These are phyloP conservation scores for Agriopis aurantiaria DNA, from an alignment of 2,888 invertebrate species.

Conservation along the genomic window DNA sequence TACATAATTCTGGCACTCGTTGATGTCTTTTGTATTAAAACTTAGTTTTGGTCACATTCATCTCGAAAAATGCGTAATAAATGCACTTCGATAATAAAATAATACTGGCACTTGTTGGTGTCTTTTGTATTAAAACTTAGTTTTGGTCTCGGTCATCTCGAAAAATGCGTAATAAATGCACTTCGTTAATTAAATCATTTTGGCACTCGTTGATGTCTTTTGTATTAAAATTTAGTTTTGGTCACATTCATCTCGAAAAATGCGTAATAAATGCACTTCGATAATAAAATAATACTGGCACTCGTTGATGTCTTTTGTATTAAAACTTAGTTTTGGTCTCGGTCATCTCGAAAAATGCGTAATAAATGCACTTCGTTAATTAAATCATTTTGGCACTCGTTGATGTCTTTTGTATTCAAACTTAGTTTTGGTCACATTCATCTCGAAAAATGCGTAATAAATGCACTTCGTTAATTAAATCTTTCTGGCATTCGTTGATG, in stretches of 20 bases:
- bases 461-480: neutral
- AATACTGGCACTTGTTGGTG: neutral
- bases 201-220: neutral
- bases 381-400: neutral
- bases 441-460: neutral
- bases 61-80: neutral
- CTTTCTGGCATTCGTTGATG: neutral
- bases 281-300: neutral
- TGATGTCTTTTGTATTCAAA: neutral
- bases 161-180: neutral
- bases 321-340: too few relatives aligned
- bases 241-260: too few relatives aligned
- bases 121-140: neutral
- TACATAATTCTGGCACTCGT: neutral
- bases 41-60: too few relatives aligned
- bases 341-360: too few relatives aligned
- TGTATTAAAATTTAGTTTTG: neutral
- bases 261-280: neutral
- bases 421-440: too few relatives aligned
- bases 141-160: too few relatives aligned
- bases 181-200: neutral
- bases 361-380: neutral
- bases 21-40: neutral
- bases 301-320: neutral
- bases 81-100: neutral